Base-by-base conservation (phyloP, 2,888 invertebrate genomes). In the Polyploca ridens region DNA sequence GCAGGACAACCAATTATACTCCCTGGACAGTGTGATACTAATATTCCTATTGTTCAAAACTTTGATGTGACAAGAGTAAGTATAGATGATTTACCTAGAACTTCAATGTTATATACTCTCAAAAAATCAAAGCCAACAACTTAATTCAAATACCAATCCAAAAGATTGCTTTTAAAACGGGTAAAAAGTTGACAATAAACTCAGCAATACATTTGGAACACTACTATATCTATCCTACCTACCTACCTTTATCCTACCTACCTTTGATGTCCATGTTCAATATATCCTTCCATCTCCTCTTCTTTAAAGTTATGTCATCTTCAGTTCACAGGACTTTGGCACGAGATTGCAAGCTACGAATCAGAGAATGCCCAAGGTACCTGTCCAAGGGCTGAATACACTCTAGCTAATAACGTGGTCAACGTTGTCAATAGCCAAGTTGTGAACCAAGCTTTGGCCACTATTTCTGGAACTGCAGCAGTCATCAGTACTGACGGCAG, bases 261-360 rank as follows among this genome's bases (percentile, higher is more conserved):
- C n/a, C n/a, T n/a, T n/a, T n/a, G n/a, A n/a, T 27, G 27, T 27
- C 27, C 27, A 27, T 27, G 27, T 27, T 27, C 27, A 1, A 27
- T 57, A 16, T 57, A 19, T 57, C 11, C 41, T 10, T 41, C 13
- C 8, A 41, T 57, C 7, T 19, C 10, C 54, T 19, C 8, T 19
- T 10, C 19, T 57, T 16, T 19, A 57, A 16, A 16, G 5, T 10
- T 57, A 5, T 58, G 3, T 27, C 27, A 27, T 67, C 70, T 71
- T 27, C 70, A 94, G 93, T 93, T 92, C 68, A 66, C 75, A 57
- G 93, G 93, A 14, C 62, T 80, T 2, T 94, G 93, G 93, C 86
- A 90, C 63, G 78, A 89, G 71, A 83, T 90, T 49, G 72, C 83
- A 11, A 89, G 85, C 64, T 94, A 94, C 70, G 78, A 82, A 58